phyloP scores from a whole-genome alignment of 1,140 invertebrate genomes.

The Ganaspis sp. region DNA sequence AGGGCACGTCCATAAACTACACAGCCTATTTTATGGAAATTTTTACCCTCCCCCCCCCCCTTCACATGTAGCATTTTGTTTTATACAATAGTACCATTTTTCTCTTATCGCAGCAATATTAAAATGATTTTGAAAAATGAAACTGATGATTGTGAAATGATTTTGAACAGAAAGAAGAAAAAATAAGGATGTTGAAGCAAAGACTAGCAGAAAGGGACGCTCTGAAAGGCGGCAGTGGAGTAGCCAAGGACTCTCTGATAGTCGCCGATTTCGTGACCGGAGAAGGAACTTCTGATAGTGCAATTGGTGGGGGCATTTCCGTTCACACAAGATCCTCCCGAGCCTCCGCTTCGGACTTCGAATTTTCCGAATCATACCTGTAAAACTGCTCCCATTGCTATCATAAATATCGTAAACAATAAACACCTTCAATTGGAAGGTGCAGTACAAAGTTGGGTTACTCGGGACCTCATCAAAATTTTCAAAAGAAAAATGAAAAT shows the following conservation, averaged over 20 bases:
- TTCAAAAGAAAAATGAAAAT: neutral
- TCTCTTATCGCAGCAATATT: no score
- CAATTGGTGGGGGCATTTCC: slow-evolving; percentile 83
- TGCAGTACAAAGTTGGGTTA: slow-evolving; percentile 59
- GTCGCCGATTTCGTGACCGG: slow-evolving; percentile 85
- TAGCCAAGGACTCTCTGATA: slow-evolving; percentile 77
- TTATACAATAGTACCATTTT: no score
- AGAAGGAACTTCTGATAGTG: slow-evolving; percentile 86
- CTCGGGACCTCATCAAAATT: slow-evolving; percentile 55
- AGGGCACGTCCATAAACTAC: no score
- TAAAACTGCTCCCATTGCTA: slow-evolving; percentile 71
- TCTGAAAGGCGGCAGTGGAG: slow-evolving; percentile 62
- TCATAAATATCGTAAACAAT: slow-evolving; percentile 24
- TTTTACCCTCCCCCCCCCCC: no score
- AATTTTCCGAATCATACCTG: slow-evolving; percentile 92
- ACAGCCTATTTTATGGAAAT: no score
- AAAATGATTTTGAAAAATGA: no score
- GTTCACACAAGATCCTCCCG: slow-evolving; percentile 86
- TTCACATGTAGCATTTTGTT: no score
- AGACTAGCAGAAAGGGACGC: slow-evolving; percentile 86
- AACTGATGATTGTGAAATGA: no score
- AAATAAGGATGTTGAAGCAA: slow-evolving; percentile 87
- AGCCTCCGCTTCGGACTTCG: slow-evolving; percentile 88
- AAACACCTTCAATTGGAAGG: slow-evolving; percentile 40
- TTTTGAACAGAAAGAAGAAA: slow-evolving; percentile 89